Percentiles rank a stretch among this genome's conserved stretches.
Conservation (phyloP, 2,888 invertebrate genomes). For the Lochmaea crataegi region DNA sequence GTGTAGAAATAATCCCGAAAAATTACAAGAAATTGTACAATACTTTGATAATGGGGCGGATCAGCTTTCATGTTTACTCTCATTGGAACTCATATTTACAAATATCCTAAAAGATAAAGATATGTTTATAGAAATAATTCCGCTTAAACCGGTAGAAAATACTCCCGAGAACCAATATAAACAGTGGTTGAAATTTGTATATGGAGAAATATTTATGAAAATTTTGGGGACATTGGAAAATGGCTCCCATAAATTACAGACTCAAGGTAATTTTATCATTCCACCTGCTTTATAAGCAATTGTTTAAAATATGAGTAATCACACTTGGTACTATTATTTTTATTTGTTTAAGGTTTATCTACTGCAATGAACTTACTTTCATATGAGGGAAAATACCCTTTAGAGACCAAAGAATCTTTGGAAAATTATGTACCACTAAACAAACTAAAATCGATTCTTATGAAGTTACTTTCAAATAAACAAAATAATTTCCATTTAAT, state of each 20-base stretch:
- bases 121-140: slow-evolving; percentile 72
- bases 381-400: slow-evolving; percentile 77
- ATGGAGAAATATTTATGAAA: slow-evolving; percentile 73
- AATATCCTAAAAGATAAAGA: slow-evolving; percentile 76
- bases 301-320: background rate
- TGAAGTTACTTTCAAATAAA: slow-evolving; percentile 73
- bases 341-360: slow-evolving; percentile 68
- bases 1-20: slow-evolving; percentile 68
- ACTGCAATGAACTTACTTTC: slow-evolving; percentile 80
- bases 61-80: slow-evolving; percentile 71
- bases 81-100: slow-evolving; percentile 78
- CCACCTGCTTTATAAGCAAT: slow-evolving; percentile 3
- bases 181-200: slow-evolving; percentile 77
- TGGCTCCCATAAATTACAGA: slow-evolving; percentile 59
- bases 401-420: slow-evolving; percentile 67
- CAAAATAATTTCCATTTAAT: slow-evolving; percentile 73
- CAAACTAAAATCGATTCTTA: slow-evolving; percentile 76
- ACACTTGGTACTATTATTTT: background rate
- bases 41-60: slow-evolving; percentile 71
- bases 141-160: slow-evolving; percentile 70
- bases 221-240: slow-evolving; percentile 70
- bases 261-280: slow-evolving; percentile 57
- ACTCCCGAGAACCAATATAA: slow-evolving; percentile 74
- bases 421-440: slow-evolving; percentile 74
- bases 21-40: slow-evolving; percentile 75